Base-by-base conservation (phyloP, 2,888 invertebrate species). In the Sminthurides aquaticus region DNA sequence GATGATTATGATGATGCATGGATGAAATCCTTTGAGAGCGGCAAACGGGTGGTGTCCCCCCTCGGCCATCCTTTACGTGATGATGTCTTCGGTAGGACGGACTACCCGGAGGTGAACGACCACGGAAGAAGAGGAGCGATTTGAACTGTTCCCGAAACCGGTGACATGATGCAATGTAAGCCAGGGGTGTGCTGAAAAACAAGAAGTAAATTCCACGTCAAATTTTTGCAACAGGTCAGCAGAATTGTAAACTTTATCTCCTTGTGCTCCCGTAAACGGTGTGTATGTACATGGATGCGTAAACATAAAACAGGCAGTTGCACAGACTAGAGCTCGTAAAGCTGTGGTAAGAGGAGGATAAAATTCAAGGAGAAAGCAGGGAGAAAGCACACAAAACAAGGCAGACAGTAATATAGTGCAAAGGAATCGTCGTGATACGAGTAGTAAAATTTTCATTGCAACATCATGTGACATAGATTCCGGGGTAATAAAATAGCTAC, bases 151-250 rank as follows among this genome's bases (percentile, higher is more conserved):
- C 73, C 3, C 73, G 70, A 57, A 71, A 74, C 5, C 72, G 68
- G 60, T 74, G 73, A 56, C 73, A 74, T 1, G 71, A 72, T n/a
- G 73, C 73, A 25, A 74, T 72, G 67, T 74, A 74, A 1, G 73
- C 73, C 56, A 67, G 62, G 5, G 73, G 73, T 15, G 73, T 71
- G 58, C 73, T 74, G 67, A 8, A 65, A 43, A 26, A n/a, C 27
- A 60, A n/a, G 22, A 54, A 52, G 5, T 5, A 57, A 15, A 56
- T 20, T 15, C 15, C 26, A 57, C 26, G 18, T 8, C 18, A 57
- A n/a, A 57, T 34, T 34, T 11, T 34, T 34, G 43, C 43, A 11
- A 5, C 15, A 34, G 43, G 5, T 34, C 43, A 5, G 5, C 15
- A 34, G 43, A 11, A 34, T 11, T 34, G n/a, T 34, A 34, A 34